Evolutionary conservation across 1,140 invertebrate species (phyloP).

Genomic region (Littorina saxatilis): DNA sequence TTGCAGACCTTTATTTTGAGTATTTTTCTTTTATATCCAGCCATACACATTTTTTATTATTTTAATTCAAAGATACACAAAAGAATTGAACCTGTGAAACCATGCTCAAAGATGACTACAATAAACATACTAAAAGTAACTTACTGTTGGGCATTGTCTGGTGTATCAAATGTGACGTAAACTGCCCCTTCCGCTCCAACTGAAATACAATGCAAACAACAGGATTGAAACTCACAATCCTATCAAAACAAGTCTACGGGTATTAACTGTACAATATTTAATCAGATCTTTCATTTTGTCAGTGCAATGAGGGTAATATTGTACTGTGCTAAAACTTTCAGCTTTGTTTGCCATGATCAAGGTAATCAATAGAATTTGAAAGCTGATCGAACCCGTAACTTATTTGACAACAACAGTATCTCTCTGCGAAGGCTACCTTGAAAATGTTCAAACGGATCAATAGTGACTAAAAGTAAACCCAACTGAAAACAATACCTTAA

Average conservation of each 20-base stretch:
- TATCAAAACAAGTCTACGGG: not conserved
- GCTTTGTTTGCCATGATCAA: not conserved
- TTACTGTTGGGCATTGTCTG: slow-evolving; percentile 93
- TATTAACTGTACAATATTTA: not conserved
- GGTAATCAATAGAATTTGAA: not conserved
- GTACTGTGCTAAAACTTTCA: not conserved
- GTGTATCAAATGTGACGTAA: slow-evolving; percentile 90
- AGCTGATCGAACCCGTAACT: not conserved
- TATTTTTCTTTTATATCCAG: too few species aligned
- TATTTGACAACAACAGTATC: too few species aligned
- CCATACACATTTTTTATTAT: too few species aligned
- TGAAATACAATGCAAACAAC: slow-evolving; percentile 43
- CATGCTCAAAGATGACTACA: too few species aligned
- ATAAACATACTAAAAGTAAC: too few species aligned
- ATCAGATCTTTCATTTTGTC: not conserved
- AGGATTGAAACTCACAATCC: not conserved
- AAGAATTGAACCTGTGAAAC: too few species aligned
- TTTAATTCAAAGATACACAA: too few species aligned
- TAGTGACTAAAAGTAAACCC: too few species aligned
- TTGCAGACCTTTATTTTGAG: too few species aligned
- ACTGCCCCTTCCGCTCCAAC: slow-evolving; percentile 75
- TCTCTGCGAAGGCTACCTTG: too few species aligned
- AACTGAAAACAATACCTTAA: too few species aligned
- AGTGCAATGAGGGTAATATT: not conserved
- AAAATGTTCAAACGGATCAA: too few species aligned